phyloP scores from a whole-genome alignment of 2,113 vertebrate species.

The Aplodontia rufa region DNA sequence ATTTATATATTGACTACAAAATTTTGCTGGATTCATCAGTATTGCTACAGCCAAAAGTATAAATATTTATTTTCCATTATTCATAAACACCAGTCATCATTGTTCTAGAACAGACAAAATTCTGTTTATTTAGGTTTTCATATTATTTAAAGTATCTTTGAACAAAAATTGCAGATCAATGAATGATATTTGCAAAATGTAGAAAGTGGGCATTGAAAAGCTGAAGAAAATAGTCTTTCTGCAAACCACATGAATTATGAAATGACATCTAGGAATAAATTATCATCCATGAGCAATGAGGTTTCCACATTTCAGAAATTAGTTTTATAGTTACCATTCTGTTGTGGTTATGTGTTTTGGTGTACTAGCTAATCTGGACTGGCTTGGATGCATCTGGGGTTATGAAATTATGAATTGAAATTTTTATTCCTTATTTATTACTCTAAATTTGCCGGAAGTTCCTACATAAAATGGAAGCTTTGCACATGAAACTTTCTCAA shows the following conservation, averaged over 20 bases:
- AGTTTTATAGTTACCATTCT: background rate
- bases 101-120: background rate
- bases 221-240: background rate
- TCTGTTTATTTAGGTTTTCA: background rate
- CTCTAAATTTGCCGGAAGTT: background rate
- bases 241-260: background rate
- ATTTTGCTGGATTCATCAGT: background rate
- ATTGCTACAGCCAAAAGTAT: background rate
- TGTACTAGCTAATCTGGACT: background rate
- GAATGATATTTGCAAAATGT: background rate
- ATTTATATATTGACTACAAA: background rate
- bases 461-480: background rate
- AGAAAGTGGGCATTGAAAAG: background rate
- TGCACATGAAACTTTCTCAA: background rate
- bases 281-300: background rate
- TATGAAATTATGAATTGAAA: background rate
- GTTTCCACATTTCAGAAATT: background rate
- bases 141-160: background rate
- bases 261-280: background rate
- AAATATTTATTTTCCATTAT: constrained; percentile 13
- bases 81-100: background rate
- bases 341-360: background rate
- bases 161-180: background rate
- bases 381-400: background rate
- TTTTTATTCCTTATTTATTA: background rate